phyloP scores from a whole-genome alignment of 2,113 vertebrate genomes.

The Bagarius yarrelli region DNA sequence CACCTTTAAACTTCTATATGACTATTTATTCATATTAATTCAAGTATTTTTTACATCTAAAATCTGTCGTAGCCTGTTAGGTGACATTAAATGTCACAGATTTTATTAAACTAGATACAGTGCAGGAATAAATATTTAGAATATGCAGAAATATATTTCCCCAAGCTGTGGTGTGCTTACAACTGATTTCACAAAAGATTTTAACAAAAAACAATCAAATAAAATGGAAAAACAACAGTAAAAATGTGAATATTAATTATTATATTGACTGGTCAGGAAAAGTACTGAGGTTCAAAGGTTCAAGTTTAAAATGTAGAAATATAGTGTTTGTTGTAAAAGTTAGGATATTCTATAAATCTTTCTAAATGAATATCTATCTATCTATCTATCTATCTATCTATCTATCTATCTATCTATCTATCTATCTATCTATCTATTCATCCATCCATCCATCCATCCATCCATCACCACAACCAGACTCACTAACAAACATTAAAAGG shows the following conservation, averaged over 20 bases:
- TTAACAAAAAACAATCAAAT: not conserved
- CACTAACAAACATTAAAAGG: constrained; percentile 26
- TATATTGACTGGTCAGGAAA: not conserved
- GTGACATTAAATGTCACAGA: not conserved
- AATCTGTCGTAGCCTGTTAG: not conserved
- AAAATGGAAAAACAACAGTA: not conserved
- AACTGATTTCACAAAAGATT: no score
- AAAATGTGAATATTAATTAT: not conserved
- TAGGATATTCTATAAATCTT: not conserved
- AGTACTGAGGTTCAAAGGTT: not conserved
- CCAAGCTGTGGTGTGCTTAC: not conserved
- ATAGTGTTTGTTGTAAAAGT: not conserved
- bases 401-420: no score
- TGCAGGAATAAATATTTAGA: no score
- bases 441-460: no score
- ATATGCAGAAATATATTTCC: not conserved
- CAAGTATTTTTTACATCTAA: not conserved
- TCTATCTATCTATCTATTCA: no score
- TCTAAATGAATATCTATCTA: no score
- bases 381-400: no score
- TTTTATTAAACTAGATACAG: not conserved
- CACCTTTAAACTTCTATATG: not conserved
- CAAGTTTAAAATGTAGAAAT: not conserved
- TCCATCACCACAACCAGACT: constrained; percentile 42
- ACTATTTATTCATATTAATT: not conserved